Percentiles rank a stretch among this genome's conserved stretches.
phyloP scores from a whole-genome alignment of 2,888 invertebrate genomes.

The Saturnia pavonia region DNA sequence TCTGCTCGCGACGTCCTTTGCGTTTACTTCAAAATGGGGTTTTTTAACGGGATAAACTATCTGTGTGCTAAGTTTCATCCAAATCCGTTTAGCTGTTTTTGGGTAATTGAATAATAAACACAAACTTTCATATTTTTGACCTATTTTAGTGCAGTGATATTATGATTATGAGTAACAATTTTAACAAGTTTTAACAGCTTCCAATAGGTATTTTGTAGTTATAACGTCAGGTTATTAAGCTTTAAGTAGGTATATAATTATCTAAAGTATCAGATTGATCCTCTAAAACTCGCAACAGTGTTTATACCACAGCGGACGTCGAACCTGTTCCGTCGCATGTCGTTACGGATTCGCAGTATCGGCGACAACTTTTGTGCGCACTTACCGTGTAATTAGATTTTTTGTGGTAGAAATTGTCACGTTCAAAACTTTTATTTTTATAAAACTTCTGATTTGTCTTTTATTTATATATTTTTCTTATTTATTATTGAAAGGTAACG shows the following conservation, averaged over 20 bases:
- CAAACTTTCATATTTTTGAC: too few species aligned
- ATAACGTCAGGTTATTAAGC: neutral
- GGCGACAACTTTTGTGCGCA: neutral
- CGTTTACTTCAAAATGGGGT: too few species aligned
- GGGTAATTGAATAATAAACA: too few species aligned
- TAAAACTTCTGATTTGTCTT: neutral
- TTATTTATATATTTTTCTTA: neutral
- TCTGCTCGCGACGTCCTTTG: too few species aligned
- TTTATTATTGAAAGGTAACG: neutral
- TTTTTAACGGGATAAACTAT: too few species aligned
- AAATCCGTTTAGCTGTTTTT: too few species aligned
- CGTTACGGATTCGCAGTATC: constrained; percentile 7
- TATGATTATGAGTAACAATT: too few species aligned
- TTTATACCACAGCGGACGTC: neutral
- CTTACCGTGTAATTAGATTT: constrained; percentile 8
- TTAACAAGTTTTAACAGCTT: too few species aligned
- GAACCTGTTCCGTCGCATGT: constrained; percentile 5
- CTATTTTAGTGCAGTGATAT: too few species aligned
- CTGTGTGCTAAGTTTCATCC: too few species aligned
- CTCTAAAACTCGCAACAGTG: neutral
- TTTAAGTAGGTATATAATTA: neutral
- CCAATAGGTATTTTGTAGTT: neutral
- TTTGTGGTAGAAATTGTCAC: constrained; percentile 2
- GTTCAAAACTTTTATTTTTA: neutral
- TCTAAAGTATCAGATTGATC: neutral